phyloP scores from a whole-genome alignment of 1,140 invertebrate species.

The Mylabris phalerata region DNA sequence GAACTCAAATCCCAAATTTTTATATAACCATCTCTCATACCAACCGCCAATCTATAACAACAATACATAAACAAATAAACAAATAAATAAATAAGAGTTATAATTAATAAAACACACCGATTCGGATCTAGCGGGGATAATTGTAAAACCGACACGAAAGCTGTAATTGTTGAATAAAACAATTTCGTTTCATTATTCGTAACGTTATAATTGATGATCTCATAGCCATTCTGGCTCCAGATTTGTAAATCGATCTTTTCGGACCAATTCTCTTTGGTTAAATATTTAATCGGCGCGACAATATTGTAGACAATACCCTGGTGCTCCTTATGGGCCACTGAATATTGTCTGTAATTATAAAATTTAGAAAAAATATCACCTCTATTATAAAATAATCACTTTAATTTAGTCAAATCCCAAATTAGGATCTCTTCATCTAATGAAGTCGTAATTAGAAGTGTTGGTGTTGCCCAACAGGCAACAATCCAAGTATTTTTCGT shows the following conservation, averaged over 20 bases:
- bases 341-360: slow-evolving; percentile 20
- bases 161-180: slow-evolving; percentile 56
- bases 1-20: slow-evolving; percentile 62
- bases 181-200: slow-evolving; percentile 29
- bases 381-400: slow-evolving; percentile 19
- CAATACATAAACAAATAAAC: slow-evolving; percentile 17
- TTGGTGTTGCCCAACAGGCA: slow-evolving; percentile 50
- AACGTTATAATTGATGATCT: no score
- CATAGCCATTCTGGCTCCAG: slow-evolving; percentile 51
- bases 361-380: background rate
- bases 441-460: slow-evolving; percentile 45
- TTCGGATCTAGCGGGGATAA: slow-evolving; percentile 64
- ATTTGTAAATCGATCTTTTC: slow-evolving; percentile 44
- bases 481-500: slow-evolving; percentile 43
- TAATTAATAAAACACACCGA: slow-evolving; percentile 40
- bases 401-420: slow-evolving; percentile 42
- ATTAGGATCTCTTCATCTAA: slow-evolving; percentile 47
- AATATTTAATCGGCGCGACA: slow-evolving; percentile 22
- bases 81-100: slow-evolving; percentile 1
- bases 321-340: slow-evolving; percentile 46
- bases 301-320: slow-evolving; percentile 28
- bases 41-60: slow-evolving; percentile 55
- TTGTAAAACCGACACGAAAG: slow-evolving; percentile 56
- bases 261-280: slow-evolving; percentile 21
- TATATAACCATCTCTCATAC: slow-evolving; percentile 61